Evolutionary conservation across 2,797 vertebrate genomes (phyloP).

Genomic region (Selene dorsalis): DNA sequence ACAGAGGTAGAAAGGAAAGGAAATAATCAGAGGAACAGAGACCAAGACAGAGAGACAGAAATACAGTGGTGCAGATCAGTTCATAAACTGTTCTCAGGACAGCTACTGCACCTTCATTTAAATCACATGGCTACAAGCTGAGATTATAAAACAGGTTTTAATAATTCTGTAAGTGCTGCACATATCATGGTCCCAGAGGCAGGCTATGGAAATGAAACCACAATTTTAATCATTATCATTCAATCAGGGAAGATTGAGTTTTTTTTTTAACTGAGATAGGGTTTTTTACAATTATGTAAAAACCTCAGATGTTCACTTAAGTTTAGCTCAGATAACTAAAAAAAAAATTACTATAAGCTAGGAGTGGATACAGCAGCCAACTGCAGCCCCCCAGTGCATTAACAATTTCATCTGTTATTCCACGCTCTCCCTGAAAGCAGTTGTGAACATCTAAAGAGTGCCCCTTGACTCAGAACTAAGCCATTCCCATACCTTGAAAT

Average conservation of each 20-base stretch:
- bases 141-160: constrained; percentile 68
- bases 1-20: constrained; percentile 13
- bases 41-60: constrained; percentile 11
- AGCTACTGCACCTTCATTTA: constrained; percentile 70
- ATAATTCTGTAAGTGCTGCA: constrained; percentile 59
- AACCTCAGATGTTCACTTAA: constrained; percentile 21
- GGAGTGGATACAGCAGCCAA: constrained; percentile 8
- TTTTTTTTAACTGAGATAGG: constrained; percentile 17
- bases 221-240: constrained; percentile 53
- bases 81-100: constrained; percentile 67
- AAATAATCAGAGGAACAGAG: constrained; percentile 38
- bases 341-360: constrained; percentile 21
- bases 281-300: constrained; percentile 44
- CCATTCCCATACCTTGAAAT: constrained; percentile 63
- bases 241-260: constrained; percentile 35
- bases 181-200: constrained; percentile 40
- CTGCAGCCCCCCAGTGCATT: neutral
- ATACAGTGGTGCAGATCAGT: constrained; percentile 44
- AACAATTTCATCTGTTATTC: constrained; percentile 60
- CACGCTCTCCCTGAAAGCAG: constrained; percentile 51
- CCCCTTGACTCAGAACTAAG: constrained; percentile 46
- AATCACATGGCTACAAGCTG: constrained; percentile 61
- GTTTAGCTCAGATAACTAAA: constrained; percentile 1
- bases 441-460: constrained; percentile 54
- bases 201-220: constrained; percentile 37